phyloP scores from a whole-genome alignment of 2,797 vertebrate genomes.

The Potorous gilbertii region DNA sequence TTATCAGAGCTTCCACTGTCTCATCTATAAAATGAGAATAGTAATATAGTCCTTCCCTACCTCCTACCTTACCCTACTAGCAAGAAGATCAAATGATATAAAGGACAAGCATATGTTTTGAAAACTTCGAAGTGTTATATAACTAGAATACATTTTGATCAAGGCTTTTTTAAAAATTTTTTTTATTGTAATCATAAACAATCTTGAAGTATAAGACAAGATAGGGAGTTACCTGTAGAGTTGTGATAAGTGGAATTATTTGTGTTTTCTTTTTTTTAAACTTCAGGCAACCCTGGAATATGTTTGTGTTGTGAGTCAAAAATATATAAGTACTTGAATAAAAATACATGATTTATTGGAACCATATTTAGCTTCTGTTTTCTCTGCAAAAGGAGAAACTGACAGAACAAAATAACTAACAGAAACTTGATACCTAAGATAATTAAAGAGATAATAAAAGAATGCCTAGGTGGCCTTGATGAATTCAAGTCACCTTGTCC shows the following conservation, averaged over 20 bases:
- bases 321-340: background rate
- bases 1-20: background rate
- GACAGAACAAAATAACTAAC: background rate
- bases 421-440: background rate
- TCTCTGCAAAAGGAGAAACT: background rate
- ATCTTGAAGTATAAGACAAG: constrained; percentile 23
- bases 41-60: background rate
- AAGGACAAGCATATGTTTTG: background rate
- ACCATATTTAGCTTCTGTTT: background rate
- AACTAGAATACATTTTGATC: constrained; percentile 36
- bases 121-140: background rate
- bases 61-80: background rate
- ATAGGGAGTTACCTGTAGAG: constrained; percentile 21
- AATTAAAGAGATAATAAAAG: background rate
- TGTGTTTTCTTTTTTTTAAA: constrained; percentile 22
- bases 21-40: background rate
- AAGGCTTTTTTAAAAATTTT: too few relatives aligned
- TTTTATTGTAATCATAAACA: constrained; percentile 4
- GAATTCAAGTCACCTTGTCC: background rate
- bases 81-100: background rate
- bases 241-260: constrained; percentile 26
- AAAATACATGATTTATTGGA: background rate
- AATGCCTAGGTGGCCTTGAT: background rate
- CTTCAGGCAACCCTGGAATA: constrained; percentile 27
- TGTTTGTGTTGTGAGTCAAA: background rate